These are phyloP conservation scores for Rhogogaster chlorosoma DNA, from an alignment of 2,888 invertebrate genomes.

Conservation along the genomic window DNA sequence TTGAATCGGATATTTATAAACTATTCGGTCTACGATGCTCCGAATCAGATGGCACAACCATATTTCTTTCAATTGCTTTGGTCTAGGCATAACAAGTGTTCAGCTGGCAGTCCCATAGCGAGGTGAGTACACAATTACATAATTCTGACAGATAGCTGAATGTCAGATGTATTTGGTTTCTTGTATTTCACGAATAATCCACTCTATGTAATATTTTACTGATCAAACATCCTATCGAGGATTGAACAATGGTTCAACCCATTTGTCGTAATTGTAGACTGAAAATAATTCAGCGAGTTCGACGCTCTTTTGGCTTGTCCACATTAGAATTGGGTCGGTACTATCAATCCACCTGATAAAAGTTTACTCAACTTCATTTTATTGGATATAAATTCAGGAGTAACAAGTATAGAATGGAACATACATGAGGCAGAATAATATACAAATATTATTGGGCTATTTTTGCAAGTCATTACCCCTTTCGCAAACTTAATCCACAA, in stretches of 20 bases:
- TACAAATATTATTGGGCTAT: no score
- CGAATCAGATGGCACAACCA: neutral
- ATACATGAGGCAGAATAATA: no score
- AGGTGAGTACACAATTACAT: neutral
- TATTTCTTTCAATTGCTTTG: neutral
- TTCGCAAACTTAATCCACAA: no score
- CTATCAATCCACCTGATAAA: neutral
- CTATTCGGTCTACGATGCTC: neutral
- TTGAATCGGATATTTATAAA: neutral
- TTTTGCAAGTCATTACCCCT: no score
- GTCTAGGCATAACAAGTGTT: neutral
- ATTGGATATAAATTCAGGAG: no score
- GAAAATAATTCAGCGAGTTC: neutral
- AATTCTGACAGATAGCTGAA: neutral
- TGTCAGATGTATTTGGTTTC: neutral
- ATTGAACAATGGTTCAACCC: neutral
- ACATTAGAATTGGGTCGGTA: neutral
- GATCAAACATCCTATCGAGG: neutral
- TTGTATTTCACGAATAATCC: neutral
- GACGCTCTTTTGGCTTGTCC: neutral
- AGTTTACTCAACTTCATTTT: neutral
- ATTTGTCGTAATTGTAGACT: neutral
- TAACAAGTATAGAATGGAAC: no score
- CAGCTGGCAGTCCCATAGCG: neutral
- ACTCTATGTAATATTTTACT: no score